A percentile compares a stretch with the other conserved stretches of the same genome.
Evolutionary conservation across 2,113 vertebrate species (phyloP).

Genomic region (Pandion haliaetus): DNA sequence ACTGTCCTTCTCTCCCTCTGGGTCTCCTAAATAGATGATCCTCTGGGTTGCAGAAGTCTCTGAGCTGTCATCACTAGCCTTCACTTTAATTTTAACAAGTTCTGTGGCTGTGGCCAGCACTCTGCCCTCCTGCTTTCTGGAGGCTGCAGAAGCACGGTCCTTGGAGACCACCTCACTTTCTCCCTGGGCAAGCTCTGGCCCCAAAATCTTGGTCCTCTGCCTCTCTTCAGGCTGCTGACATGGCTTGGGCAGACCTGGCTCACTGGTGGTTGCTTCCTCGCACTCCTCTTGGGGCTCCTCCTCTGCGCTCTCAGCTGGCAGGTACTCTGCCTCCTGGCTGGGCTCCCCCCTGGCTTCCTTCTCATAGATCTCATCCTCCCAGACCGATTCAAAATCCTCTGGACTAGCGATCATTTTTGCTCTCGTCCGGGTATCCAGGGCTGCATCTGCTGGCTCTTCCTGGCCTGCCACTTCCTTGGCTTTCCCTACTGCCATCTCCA

Average conservation of each 20-base stretch:
- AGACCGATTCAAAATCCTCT: conserved; percentile 72
- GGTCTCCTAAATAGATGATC: conserved; percentile 70
- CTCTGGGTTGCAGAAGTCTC: conserved; percentile 69
- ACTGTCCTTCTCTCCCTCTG: conserved; percentile 54
- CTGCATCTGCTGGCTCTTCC: conserved; percentile 54
- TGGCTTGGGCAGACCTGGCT: not conserved
- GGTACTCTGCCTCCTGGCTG: not conserved
- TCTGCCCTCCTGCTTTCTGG: conserved; percentile 55
- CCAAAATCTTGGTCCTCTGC: not conserved
- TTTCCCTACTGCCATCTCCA: conserved; percentile 63
- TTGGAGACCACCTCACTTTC: not conserved
- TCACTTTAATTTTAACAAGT: conserved; percentile 56
- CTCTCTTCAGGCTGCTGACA: conserved; percentile 16
- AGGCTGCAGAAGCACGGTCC: conserved; percentile 8
- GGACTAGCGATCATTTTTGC: conserved; percentile 75
- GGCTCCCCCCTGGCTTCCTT: conserved; percentile 2
- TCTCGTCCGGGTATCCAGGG: conserved; percentile 16
- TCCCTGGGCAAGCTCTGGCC: not conserved
- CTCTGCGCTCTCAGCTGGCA: not conserved
- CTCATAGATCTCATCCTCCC: conserved; percentile 61
- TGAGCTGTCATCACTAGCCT: conserved; percentile 29
- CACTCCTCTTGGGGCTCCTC: not conserved
- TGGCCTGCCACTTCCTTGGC: conserved; percentile 62
- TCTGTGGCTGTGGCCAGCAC: not conserved
- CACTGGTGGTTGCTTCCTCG: not conserved